Conservation (phyloP, 2,888 invertebrate species). For the Rhodophaea formosa region DNA sequence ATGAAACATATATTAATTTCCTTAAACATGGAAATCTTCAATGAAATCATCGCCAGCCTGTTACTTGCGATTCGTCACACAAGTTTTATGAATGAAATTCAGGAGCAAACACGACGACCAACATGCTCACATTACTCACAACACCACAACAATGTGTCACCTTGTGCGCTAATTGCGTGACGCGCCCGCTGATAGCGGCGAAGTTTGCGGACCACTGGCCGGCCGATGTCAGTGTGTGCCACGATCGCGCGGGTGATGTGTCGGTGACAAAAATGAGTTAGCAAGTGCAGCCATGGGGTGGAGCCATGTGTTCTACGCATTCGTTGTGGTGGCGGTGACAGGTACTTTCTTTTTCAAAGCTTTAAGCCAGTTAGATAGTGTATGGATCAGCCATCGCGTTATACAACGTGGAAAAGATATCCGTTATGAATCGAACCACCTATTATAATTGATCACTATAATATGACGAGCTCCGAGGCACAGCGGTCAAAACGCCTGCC, state of each 20-base stretch:
- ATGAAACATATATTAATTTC: background rate
- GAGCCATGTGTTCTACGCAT: background rate
- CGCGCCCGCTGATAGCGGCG: constrained; percentile 12
- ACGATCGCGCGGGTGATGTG: constrained; percentile 4
- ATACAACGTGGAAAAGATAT: no score
- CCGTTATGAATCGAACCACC: no score
- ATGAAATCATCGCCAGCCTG: background rate
- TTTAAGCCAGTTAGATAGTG: no score
- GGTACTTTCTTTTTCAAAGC: background rate
- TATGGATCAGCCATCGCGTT: no score
- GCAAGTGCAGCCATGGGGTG: constrained; percentile 8
- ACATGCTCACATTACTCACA: constrained; percentile 1
- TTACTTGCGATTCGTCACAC: constrained; percentile 5
- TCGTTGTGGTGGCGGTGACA: background rate
- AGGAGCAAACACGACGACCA: background rate
- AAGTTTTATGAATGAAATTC: constrained; percentile 6
- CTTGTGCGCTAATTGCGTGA: background rate
- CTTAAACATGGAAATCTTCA: background rate
- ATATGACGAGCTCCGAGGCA: no score
- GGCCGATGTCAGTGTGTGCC: constrained; percentile 21
- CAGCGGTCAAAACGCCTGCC: no score
- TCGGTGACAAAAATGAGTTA: constrained; percentile 5
- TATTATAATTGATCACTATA: no score
- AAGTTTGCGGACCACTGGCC: constrained; percentile 57
- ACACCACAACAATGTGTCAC: constrained; percentile 9